Evolutionary conservation across 2,888 invertebrate genomes (phyloP), one percentile per base, ranked within the genome.

Genomic region (Oasisia sp.): DNA sequence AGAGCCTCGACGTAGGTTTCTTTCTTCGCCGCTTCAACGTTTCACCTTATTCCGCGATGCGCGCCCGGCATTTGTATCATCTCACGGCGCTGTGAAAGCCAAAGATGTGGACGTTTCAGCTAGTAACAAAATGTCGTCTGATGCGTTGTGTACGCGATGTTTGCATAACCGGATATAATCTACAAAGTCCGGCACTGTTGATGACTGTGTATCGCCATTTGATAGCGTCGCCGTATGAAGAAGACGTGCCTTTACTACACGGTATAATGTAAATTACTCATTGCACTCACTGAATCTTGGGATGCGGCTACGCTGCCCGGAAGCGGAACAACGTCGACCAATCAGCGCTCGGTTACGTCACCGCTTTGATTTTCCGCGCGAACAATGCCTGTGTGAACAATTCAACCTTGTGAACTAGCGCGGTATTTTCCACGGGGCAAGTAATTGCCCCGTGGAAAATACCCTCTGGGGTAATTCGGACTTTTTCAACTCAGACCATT

Each of bases 251-350:
- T 74, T 74, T 74, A 74, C 27, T 19, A 74, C 27, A 74, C 74
- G n/a, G 27, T 74, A 74, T 74, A 19, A 74, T 74, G n/a, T 27
- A 27, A 74, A 74, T 74, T 74, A 74, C 74, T 74, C 74, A 74
- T 74, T 74, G 74, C 74, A 74, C 74, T 74, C 74, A 74, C 74
- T 74, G 74, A 74, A 74, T 74, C 74, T 74, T 74, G 74, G 74
- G 74, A 74, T 74, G 74, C 74, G 74, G 74, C 74, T 4, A 74
- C 74, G 74, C 74, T 74, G 74, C 74, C 74, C 74, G 74, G 74
- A 74, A 74, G 74, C 74, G 74, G 74, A 74, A 74, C 74, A 74
- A 19, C 74, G 74, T 74, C 27, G 74, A 74, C 74, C 74, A 74
- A 74, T 74, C 74, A 74, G 74, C 74, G 27, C 74, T 27, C 74